Percentiles rank a stretch among this genome's conserved stretches.
These are phyloP conservation scores for Ornithorhynchus anatinus DNA, from an alignment of 2,113 vertebrate species.

Conservation along the genomic window DNA sequence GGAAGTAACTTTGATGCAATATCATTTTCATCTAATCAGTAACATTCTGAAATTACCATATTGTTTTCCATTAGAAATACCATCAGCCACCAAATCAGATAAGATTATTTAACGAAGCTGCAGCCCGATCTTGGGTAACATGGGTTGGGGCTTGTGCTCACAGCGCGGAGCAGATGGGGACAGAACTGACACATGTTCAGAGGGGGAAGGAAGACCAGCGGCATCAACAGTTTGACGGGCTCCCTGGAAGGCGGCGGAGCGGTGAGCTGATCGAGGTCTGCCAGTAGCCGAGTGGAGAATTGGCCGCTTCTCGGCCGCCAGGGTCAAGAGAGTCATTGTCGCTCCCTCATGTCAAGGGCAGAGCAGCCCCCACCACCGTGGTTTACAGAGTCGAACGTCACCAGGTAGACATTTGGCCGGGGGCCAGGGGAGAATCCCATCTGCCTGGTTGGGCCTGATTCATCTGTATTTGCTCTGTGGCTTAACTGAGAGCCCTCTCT, in stretches of 20 bases:
- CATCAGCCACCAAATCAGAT: constrained; percentile 76
- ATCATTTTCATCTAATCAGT: constrained; percentile 83
- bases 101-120: constrained; percentile 61
- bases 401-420: neutral
- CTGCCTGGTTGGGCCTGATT: neutral
- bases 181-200: constrained; percentile 40
- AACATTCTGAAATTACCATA: constrained; percentile 81
- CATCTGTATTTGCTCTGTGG: rapidly evolving
- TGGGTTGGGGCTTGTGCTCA: constrained; percentile 34
- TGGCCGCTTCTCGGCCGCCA: constrained; percentile 20
- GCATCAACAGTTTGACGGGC: constrained; percentile 34
- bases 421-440: neutral
- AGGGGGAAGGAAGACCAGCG: constrained; percentile 24
- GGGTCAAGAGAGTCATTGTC: neutral
- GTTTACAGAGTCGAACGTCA: neutral
- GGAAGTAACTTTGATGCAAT: constrained; percentile 80
- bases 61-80: constrained; percentile 78
- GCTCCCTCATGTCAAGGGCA: constrained; percentile 19
- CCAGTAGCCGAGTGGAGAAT: constrained; percentile 26
- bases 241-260: constrained; percentile 20
- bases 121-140: constrained; percentile 65
- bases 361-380: neutral
- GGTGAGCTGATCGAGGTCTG: neutral
- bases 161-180: constrained; percentile 18
- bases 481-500: too few species aligned